Conservation (phyloP, 2,113 vertebrate genomes). For the pig (Sus scrofa) region DNA sequence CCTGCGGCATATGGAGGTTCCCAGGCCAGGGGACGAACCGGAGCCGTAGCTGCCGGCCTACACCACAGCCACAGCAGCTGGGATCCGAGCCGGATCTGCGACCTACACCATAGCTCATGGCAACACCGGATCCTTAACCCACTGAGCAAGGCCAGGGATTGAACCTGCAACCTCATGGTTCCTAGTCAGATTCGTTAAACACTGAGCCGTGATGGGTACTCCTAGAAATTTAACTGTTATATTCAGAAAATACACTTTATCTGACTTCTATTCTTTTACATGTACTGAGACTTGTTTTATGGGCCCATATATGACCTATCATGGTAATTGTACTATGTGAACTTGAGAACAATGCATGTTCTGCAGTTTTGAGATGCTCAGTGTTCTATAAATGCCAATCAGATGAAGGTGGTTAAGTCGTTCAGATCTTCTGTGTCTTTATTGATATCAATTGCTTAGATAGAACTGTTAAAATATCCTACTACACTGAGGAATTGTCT, state of each 20-base stretch:
- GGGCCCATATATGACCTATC: not conserved
- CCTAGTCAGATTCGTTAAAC: no score
- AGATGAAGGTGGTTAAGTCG: not conserved
- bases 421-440: not conserved
- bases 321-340: not conserved
- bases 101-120: no score
- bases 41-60: no score
- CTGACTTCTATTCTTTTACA: not conserved
- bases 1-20: no score
- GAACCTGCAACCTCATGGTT: no score
- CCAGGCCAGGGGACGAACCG: no score
- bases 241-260: not conserved
- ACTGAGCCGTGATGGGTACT: no score
- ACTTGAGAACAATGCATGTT: not conserved
- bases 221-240: slow-evolving; percentile 27
- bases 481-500: not conserved
- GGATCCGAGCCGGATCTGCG: no score
- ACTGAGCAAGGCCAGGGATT: no score
- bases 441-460: not conserved
- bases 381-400: not conserved
- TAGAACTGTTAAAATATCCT: not conserved
- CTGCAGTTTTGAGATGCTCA: not conserved
- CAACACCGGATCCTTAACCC: no score
- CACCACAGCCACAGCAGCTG: no score
- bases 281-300: not conserved